phyloP scores from a whole-genome alignment of 2,113 vertebrate genomes.

The Morone chrysops region DNA sequence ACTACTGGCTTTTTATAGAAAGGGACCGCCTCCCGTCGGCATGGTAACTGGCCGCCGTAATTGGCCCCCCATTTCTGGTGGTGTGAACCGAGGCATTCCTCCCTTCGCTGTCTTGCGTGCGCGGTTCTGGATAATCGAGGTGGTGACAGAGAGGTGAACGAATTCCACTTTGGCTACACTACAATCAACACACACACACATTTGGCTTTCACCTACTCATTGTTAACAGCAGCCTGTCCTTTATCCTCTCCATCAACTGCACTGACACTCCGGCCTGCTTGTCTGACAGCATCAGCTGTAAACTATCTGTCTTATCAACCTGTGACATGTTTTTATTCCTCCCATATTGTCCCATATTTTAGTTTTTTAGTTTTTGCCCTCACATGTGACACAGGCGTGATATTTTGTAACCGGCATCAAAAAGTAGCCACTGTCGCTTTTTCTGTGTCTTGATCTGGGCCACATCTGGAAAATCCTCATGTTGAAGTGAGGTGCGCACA shows the following conservation, averaged over 20 bases:
- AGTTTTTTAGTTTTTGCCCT: background rate
- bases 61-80: conserved; percentile 52
- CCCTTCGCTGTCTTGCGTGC: conserved; percentile 36
- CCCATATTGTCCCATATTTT: background rate
- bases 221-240: conserved; percentile 10
- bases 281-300: conserved; percentile 10
- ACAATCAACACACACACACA: conserved; percentile 8
- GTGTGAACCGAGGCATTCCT: conserved; percentile 48
- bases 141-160: conserved; percentile 33
- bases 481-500: conserved; percentile 17
- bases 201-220: background rate
- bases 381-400: conserved; percentile 1
- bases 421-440: background rate
- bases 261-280: conserved; percentile 21
- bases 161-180: background rate
- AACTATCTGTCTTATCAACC: conserved; percentile 2
- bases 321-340: conserved; percentile 17
- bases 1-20: conserved; percentile 75
- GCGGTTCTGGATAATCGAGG: conserved; percentile 36
- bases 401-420: background rate
- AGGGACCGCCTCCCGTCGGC: conserved; percentile 61
- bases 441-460: background rate
- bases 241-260: conserved; percentile 22
- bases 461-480: conserved; percentile 23
- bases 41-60: conserved; percentile 74